Conservation (phyloP, 1,140 invertebrate genomes). For the Microvelia longipes region DNA sequence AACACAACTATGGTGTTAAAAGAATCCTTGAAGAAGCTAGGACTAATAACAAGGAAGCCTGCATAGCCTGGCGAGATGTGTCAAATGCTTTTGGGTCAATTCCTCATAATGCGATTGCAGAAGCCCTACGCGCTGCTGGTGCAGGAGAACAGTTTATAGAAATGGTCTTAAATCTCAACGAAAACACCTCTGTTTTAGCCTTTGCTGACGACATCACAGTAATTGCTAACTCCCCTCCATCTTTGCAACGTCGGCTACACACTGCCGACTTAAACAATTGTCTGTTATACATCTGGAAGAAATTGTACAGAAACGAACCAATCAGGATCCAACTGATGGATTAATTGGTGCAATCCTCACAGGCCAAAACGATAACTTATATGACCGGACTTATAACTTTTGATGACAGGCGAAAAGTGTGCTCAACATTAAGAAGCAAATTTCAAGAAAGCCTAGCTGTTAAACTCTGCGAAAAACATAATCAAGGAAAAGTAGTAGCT, state of each 20-base stretch:
- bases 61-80: conserved; percentile 26
- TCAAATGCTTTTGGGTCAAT: conserved; percentile 26
- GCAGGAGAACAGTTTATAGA: conserved; percentile 8
- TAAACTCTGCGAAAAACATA: background rate
- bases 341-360: background rate
- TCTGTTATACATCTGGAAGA: background rate
- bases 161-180: conserved; percentile 19
- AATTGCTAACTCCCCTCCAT: background rate
- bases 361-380: background rate
- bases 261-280: background rate
- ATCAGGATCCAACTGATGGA: background rate
- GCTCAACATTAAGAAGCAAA: background rate
- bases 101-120: conserved; percentile 23
- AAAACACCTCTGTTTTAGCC: background rate
- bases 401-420: background rate
- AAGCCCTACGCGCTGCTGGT: conserved; percentile 11
- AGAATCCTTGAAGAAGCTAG: conserved; percentile 18
- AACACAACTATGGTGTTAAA: conserved; percentile 2
- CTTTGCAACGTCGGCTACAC: background rate
- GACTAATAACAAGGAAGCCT: conserved; percentile 11
- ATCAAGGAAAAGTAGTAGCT: conserved; percentile 13
- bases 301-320: background rate
- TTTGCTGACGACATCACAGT: background rate
- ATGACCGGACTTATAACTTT: background rate
- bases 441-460: background rate